Conservation (phyloP, 2,888 invertebrate genomes). For the Gymnocheta viridis region DNA sequence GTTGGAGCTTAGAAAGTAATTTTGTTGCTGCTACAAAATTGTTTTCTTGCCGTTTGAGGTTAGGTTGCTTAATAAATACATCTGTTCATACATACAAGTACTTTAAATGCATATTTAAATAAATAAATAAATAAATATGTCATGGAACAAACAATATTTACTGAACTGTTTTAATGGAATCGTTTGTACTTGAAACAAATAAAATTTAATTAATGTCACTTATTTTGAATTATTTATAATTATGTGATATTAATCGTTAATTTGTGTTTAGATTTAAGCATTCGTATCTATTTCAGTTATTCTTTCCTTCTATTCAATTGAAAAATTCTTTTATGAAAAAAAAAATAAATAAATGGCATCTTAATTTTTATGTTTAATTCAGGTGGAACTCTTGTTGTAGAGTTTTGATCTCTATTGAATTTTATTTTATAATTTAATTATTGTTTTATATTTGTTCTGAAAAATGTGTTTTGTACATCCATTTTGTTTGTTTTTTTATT, state of each 20-base stretch:
- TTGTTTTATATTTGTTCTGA: slow-evolving; percentile 1
- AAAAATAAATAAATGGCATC: slow-evolving; percentile 8
- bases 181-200: not conserved
- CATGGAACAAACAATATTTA: slow-evolving; percentile 27
- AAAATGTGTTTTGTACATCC: slow-evolving; percentile 19
- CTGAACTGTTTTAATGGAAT: slow-evolving; percentile 15
- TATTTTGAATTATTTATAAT: slow-evolving; percentile 21
- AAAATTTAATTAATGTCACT: slow-evolving; percentile 25
- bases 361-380: slow-evolving; percentile 17
- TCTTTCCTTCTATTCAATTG: not conserved
- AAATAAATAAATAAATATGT: not conserved
- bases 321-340: slow-evolving; percentile 9
- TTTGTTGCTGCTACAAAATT: not conserved
- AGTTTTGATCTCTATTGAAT: slow-evolving; percentile 30
- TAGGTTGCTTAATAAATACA: slow-evolving; percentile 1
- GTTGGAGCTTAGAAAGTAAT: slow-evolving; percentile 13
- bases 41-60: slow-evolving; percentile 2
- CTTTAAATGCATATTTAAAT: not conserved
- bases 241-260: slow-evolving; percentile 15
- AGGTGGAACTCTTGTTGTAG: slow-evolving; percentile 62
- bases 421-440: slow-evolving; percentile 19
- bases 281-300: not conserved
- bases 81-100: not conserved
- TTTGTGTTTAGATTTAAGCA: not conserved
- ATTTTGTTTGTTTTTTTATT: not conserved